Percentiles rank a stretch among this genome's conserved stretches.
Conservation (phyloP, 2,113 vertebrate species). For the Sebastes fasciatus region DNA sequence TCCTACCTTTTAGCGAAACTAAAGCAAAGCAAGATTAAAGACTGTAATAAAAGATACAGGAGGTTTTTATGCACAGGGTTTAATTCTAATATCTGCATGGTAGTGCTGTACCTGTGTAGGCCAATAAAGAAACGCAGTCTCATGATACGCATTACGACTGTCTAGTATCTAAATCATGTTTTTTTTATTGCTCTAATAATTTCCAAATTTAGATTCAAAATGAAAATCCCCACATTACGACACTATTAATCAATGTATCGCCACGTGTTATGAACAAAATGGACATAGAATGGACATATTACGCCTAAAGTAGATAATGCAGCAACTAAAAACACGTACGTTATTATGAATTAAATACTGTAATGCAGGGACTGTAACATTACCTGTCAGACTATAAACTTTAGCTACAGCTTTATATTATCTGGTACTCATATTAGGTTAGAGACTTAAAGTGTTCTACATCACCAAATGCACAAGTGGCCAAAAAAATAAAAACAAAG, state of each 20-base stretch:
- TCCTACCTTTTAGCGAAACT: constrained; percentile 21
- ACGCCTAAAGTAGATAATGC: not conserved
- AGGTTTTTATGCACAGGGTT: constrained; percentile 27
- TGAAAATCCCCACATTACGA: constrained; percentile 8
- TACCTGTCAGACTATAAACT: not conserved
- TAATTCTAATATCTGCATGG: constrained; percentile 19
- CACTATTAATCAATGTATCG: not conserved
- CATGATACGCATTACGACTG: constrained; percentile 18
- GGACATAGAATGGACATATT: not conserved
- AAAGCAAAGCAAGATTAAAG: constrained; percentile 41
- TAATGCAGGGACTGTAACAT: not conserved
- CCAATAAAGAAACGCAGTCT: constrained; percentile 29
- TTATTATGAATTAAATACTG: not conserved
- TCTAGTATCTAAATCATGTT: constrained; percentile 15
- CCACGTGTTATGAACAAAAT: not conserved
- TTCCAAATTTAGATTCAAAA: constrained; percentile 19
- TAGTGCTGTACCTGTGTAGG: not conserved
- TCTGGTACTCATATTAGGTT: not conserved
- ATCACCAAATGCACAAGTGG: no score
- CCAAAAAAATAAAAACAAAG: not conserved
- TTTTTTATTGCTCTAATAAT: constrained; percentile 47
- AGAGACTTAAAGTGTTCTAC: not conserved
- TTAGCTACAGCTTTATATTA: not conserved
- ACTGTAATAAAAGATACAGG: constrained; percentile 20
- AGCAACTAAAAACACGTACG: not conserved